These are phyloP conservation scores for Galemys pyrenaicus DNA, from an alignment of 2,113 vertebrate genomes.

Conservation along the genomic window DNA sequence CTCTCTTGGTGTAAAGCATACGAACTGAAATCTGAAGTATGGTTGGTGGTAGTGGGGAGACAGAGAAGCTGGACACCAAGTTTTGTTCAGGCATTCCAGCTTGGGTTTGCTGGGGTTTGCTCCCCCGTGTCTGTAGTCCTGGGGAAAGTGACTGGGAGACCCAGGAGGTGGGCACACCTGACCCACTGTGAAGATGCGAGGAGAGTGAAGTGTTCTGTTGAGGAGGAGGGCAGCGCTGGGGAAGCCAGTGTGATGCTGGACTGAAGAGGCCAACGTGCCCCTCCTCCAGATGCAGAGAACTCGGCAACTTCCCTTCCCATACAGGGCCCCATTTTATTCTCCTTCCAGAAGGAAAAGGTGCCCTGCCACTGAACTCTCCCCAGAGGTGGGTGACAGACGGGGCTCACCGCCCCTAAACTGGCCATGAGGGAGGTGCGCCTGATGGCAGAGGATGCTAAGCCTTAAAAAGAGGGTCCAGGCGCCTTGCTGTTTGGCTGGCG, in stretches of 20 bases:
- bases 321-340: not conserved
- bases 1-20: not conserved
- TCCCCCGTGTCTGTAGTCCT: not conserved
- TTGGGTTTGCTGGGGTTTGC: not conserved
- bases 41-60: not conserved
- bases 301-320: not conserved
- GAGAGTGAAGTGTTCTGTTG: not conserved
- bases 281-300: not conserved
- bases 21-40: not conserved
- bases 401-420: not conserved
- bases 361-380: not conserved
- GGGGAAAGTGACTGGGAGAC: too few species aligned
- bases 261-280: not conserved
- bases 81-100: not conserved
- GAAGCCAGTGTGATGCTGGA: accelerated
- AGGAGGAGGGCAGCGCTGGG: not conserved
- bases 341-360: not conserved
- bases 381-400: not conserved
- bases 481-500: not conserved
- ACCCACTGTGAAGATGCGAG: not conserved
- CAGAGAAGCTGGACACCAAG: not conserved
- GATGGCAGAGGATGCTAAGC: not conserved
- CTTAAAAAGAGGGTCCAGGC: not conserved
- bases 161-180: not conserved
- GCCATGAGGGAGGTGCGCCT: not conserved